Evolutionary conservation across 2,113 vertebrate species (phyloP).

Genomic region (Bubo blakistoni): DNA sequence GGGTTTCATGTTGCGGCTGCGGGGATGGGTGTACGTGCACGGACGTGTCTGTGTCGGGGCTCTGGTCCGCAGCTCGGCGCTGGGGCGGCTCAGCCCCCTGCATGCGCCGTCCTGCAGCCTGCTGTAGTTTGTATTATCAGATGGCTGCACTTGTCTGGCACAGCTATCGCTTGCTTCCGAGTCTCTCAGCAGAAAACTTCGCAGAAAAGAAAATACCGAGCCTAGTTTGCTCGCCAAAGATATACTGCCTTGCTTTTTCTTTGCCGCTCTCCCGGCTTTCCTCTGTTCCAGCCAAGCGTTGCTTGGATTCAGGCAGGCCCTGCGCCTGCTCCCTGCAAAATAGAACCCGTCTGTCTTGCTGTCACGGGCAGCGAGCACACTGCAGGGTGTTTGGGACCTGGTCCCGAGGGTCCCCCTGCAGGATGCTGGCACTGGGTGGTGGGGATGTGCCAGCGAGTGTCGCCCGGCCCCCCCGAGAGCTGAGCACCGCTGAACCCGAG

Average conservation of each 20-base stretch:
- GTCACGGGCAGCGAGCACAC: background rate
- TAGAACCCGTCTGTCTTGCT: background rate
- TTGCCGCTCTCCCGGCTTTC: fast-evolving
- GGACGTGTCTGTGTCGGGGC: background rate
- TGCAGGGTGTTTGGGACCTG: background rate
- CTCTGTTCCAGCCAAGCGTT: background rate
- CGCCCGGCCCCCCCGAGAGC: background rate
- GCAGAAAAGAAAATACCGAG: background rate
- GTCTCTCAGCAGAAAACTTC: background rate
- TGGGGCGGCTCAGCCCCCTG: background rate
- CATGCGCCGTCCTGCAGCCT: background rate
- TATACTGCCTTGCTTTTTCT: background rate
- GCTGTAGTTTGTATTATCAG: background rate
- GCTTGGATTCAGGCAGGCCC: background rate
- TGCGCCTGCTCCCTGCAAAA: background rate
- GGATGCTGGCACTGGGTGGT: background rate
- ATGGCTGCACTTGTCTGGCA: background rate
- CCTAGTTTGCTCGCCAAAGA: background rate
- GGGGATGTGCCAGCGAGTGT: fast-evolving
- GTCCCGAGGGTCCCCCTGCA: background rate
- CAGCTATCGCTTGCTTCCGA: background rate
- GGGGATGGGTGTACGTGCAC: background rate
- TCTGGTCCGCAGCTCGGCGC: background rate
- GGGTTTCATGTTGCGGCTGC: background rate
- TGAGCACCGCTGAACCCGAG: background rate